phyloP scores from a whole-genome alignment of 2,113 vertebrate genomes.

The Actenoides lindsayi region DNA sequence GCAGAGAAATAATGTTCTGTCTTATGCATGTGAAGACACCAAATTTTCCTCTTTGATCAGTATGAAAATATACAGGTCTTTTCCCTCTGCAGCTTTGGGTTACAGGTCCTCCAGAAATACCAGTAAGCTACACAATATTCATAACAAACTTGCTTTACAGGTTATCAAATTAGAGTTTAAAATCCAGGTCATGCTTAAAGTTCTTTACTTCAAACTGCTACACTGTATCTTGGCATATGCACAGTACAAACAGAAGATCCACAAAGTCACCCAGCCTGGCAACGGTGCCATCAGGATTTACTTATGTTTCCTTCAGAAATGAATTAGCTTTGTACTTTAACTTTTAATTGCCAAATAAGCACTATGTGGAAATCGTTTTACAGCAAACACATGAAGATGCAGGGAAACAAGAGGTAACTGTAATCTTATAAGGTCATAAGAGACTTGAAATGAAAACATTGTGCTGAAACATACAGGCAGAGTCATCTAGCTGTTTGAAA shows the following conservation, averaged over 20 bases:
- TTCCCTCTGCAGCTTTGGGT: neutral
- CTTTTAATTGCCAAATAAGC: neutral
- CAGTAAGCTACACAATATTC: neutral
- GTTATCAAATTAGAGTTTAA: conserved; percentile 5
- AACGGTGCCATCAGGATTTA: neutral
- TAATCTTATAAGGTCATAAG: neutral
- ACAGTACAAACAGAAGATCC: neutral
- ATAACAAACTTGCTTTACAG: neutral
- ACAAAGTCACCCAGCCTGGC: neutral
- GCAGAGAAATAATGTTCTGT: neutral
- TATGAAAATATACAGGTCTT: neutral
- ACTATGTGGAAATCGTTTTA: neutral
- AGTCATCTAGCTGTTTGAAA: neutral
- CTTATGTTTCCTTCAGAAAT: neutral
- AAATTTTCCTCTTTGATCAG: neutral
- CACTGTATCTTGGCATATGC: neutral
- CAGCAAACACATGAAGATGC: neutral
- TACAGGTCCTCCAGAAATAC: neutral
- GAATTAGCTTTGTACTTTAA: neutral
- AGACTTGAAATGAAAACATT: neutral
- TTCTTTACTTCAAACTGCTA: neutral
- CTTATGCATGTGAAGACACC: neutral
- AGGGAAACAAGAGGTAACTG: neutral
- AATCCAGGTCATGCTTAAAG: neutral
- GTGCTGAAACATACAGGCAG: neutral